Base-by-base conservation (phyloP, 2,113 vertebrate genomes). In the Leptobrachium leishanense region DNA sequence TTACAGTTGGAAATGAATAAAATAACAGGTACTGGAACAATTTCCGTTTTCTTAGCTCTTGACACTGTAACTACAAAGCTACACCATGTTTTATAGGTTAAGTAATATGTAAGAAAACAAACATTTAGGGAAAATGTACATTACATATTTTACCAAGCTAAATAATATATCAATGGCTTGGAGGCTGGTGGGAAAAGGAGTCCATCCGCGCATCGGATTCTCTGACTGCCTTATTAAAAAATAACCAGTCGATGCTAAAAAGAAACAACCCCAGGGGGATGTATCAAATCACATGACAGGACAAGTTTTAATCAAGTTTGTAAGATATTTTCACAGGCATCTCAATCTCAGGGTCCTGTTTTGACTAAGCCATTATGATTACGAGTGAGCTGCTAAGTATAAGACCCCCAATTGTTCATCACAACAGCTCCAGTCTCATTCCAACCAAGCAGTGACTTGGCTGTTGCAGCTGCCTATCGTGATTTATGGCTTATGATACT, bases 131-230 rank as follows among this genome's bases (percentile, higher is more conserved):
- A 69, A 1, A 31, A 8, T 53, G 13, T 12, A 59, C 55, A 68
- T 84, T 83, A 57, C 9, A 12, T 74, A 13, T 59, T 59, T 15
- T 59, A 59, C 6, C 55, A 39, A 82, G 68, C 86, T 86, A 84
- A 87, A 87, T 85, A 83, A 74, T 86, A 87, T 2, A 84, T 79
- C 8, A 12, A 2, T 75, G 31, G 74, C 74, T 90, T 72, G 76
- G 78, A 88, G 84, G 68, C 81, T 70, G 15, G 64, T 31, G 68
- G 71, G 50, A 73, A 81, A 84, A 50, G 72, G 43, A 86, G 68
- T 75, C 10, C 79, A 55, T 39, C 50, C 70, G 71, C 20, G 75
- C 12, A 15, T 71, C 67, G 77, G 7, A 81, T 81, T 85, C 20
- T 69, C 78, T 85, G 40, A 71, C 84, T 83, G 69, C 46, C 82